Conservation (phyloP, 2,888 invertebrate genomes). For the Steinernema carpocapsae region DNA sequence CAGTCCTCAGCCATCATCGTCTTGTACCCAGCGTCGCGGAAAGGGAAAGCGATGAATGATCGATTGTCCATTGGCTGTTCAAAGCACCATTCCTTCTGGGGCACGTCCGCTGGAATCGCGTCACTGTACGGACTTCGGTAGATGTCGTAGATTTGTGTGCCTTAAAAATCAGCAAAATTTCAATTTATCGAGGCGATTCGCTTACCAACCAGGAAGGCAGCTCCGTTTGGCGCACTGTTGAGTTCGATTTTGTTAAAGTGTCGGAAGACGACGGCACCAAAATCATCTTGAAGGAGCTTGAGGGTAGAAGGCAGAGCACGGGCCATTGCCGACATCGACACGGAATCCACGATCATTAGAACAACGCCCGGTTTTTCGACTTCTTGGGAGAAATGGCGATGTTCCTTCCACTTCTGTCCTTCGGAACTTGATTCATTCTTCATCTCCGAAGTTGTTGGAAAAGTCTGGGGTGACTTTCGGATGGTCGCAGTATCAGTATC, state of each 20-base stretch:
- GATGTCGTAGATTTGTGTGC: conserved; percentile 17
- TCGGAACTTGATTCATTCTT: background rate
- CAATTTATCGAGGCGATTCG: too few relatives aligned
- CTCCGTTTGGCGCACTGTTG: conserved; percentile 57
- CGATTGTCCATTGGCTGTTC: conserved; percentile 33
- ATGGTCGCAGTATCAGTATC: too few relatives aligned
- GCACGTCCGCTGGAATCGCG: background rate
- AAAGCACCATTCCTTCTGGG: conserved; percentile 25
- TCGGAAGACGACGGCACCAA: conserved; percentile 51
- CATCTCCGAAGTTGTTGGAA: too few relatives aligned
- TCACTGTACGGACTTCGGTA: conserved; percentile 14
- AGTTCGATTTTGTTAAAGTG: conserved; percentile 58
- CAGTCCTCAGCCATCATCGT: conserved; percentile 57
- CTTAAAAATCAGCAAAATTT: too few relatives aligned
- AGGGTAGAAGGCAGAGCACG: conserved; percentile 39
- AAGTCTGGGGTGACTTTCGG: too few relatives aligned
- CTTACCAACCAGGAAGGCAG: conserved; percentile 45
- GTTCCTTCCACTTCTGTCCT: background rate
- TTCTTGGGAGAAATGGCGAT: background rate
- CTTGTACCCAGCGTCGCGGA: conserved; percentile 40
- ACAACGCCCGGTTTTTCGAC: conserved; percentile 35
- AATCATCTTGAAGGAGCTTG: conserved; percentile 29
- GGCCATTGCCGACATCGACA: conserved; percentile 37
- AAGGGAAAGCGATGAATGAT: conserved; percentile 34
- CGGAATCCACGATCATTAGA: conserved; percentile 42